These are phyloP conservation scores for Onthophagus sagittarius DNA, from an alignment of 2,888 invertebrate species.

Conservation along the genomic window DNA sequence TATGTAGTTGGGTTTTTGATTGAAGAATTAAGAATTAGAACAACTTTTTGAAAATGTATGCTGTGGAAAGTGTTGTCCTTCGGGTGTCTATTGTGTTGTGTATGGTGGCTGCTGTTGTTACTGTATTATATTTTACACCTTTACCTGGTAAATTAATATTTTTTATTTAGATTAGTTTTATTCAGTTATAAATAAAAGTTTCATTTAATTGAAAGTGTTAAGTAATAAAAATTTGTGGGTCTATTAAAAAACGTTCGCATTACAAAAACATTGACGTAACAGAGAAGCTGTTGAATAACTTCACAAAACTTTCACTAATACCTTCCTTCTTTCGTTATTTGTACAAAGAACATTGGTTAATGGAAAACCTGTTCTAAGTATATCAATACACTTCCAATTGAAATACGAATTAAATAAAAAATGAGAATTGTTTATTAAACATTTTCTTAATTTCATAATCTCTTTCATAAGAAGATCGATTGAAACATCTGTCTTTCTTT, in stretches of 20 bases:
- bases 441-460: too few species aligned
- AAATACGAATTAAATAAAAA: too few species aligned
- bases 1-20: too few species aligned
- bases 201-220: not conserved
- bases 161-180: not conserved
- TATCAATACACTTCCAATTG: too few species aligned
- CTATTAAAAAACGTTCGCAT: not conserved
- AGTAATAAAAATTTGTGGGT: not conserved
- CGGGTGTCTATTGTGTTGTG: constrained; percentile 63
- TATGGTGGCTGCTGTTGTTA: constrained; percentile 62
- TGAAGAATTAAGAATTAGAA: too few species aligned
- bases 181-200: not conserved
- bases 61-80: constrained; percentile 55
- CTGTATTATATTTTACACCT: constrained; percentile 68
- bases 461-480: too few species aligned
- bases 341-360: not conserved
- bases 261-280: not conserved
- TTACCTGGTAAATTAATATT: constrained; percentile 57
- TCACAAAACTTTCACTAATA: not conserved
- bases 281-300: not conserved
- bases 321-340: not conserved
- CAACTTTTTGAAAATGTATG: constrained; percentile 34
- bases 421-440: too few species aligned
- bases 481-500: not conserved
- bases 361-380: too few species aligned